phyloP scores from a whole-genome alignment of 2,113 vertebrate genomes.

The Grammomys dolichurus region DNA sequence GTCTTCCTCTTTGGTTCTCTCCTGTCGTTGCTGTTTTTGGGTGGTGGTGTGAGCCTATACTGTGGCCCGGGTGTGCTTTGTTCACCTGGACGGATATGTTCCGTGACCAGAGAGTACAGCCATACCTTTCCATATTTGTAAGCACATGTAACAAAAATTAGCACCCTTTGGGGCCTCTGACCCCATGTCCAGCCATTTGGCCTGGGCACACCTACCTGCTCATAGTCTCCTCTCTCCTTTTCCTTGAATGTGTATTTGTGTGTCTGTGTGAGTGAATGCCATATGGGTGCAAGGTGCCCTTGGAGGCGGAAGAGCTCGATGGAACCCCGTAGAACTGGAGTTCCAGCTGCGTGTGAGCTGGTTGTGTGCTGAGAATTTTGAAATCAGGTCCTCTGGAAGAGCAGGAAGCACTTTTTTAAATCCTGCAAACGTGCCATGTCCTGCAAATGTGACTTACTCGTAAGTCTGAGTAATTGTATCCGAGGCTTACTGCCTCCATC shows the following conservation, averaged over 20 bases:
- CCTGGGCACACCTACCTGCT: not conserved
- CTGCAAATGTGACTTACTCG: too few species aligned
- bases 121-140: not conserved
- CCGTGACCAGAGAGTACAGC: not conserved
- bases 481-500: too few species aligned
- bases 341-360: not conserved
- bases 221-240: not conserved
- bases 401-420: not conserved
- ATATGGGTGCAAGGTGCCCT: not conserved
- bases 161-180: not conserved
- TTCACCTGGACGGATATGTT: not conserved
- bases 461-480: too few species aligned
- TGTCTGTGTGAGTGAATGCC: not conserved
- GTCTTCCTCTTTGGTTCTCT: not conserved
- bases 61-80: not conserved
- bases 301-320: not conserved
- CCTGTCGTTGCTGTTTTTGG: not conserved
- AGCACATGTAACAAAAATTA: not conserved
- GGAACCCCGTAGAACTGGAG: not conserved
- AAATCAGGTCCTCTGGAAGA: not conserved
- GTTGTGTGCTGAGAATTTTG: not conserved
- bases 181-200: not conserved
- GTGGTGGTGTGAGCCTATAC: not conserved
- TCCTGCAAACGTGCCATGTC: too few species aligned
- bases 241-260: not conserved